Base-by-base conservation (phyloP, 1,140 invertebrate species). In the Physella acuta region DNA sequence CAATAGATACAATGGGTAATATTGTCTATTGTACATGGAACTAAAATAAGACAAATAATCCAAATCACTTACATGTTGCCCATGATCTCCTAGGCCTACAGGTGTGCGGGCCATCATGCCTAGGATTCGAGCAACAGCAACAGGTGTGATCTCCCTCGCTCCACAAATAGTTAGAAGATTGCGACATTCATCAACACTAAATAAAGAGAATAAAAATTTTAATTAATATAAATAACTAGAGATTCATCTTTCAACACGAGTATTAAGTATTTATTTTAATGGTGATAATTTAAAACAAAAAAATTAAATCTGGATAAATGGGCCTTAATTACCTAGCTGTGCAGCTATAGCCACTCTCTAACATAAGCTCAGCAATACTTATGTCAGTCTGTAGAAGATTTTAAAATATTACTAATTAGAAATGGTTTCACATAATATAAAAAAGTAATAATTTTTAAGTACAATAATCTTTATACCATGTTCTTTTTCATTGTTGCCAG, bases 261-360 rank as follows among this genome's bases (percentile, higher is more conserved):
- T n/a, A n/a, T n/a, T n/a, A n/a, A n/a, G n/a, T n/a, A n/a, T n/a
- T n/a, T n/a, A n/a, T n/a, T n/a, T n/a, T n/a, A n/a, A n/a, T n/a
- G n/a, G n/a, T n/a, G n/a, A n/a, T n/a, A n/a, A n/a, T n/a, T n/a
- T n/a, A n/a, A n/a, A n/a, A 44, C 39, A 44, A 44, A 44, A 44
- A 11, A 44, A n/a, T n/a, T 44, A 44, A 44, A 20, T 44, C 20
- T 44, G 39, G 39, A 60, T 61, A 62, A 31, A 31, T 69, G 52
- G 28, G 31, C 24, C 58, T 24, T 24, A 63, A 68, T 73, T 80
- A 85, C 83, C 89, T 92, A 62, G 88, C 87, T 65, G 94, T 97
- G 82, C 96, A 95, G 69, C 89, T 87, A 84, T 93, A 95, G 49
- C 94, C 94, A 76, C 95, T 89, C 86, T 98, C 94, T 81, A 92